Evolutionary conservation across 2,113 vertebrate genomes (phyloP), one percentile per base, ranked within the genome.

Genomic region (Triplophysa siluroides): DNA sequence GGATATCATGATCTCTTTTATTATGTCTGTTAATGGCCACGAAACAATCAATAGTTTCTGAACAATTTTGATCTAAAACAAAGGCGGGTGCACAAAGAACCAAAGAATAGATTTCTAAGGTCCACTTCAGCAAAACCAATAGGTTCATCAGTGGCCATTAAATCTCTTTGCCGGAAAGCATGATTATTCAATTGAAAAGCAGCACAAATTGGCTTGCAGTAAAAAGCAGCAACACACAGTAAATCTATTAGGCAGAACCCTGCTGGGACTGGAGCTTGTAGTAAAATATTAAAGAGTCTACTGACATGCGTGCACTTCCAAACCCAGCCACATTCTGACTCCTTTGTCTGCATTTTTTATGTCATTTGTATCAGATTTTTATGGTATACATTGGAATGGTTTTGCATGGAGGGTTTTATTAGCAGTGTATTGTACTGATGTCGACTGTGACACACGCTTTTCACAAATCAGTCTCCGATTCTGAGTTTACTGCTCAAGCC

Each of bases 271-370:
- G 24, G 60, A 62, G 41, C 71, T 16, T n/a, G 54, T 61, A 63
- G 60, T 76, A 21, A 76, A 76, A 76, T 76, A 76, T 76, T 77
- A 77, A 77, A 76, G 43, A 52, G 45, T 52, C 74, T 29, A 43
- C 61, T 47, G 54, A 52, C 78, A n/a, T 74, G n/a, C 52, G 50
- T 26, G 63, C 45, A 73, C 65, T 70, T 50, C 8, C 29, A 9
- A 78, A 33, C 33, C 63, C n/a, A 50, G 43, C 65, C 41, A 18
- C 3, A 18, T 50, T 61, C 12, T 29, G 4, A 56, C 24, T 33
- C 61, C 11, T 7, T 19, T 13, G 8, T 12, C 58, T 63, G 38
- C 21, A 33, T 65, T 3, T 52, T 54, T 47, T 14, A 65, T 33
- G 33, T 54, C 23, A 38, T 77, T 61, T 16, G 16, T n/a, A n/a